Evolutionary conservation across 2,113 vertebrate genomes (phyloP).

Genomic region (Callipepla squamata): DNA sequence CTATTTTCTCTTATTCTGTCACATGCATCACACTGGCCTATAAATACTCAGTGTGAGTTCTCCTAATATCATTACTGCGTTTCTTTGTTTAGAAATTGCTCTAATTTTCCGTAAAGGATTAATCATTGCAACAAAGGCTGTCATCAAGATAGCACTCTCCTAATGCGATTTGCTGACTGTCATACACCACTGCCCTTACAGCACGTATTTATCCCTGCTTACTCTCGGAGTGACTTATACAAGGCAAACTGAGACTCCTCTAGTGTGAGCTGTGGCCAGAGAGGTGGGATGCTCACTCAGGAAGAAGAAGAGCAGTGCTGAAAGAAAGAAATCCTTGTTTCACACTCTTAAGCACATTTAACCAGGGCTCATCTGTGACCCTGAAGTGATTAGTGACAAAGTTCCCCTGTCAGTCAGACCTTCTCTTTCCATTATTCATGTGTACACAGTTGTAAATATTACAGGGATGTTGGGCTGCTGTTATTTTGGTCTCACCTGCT

Average conservation of each 20-base stretch:
- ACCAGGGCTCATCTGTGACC: not conserved
- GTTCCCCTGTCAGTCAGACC: not conserved
- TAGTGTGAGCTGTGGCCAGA: not conserved
- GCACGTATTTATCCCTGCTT: not conserved
- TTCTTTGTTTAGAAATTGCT: not conserved
- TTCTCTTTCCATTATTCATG: not conserved
- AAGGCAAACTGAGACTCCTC: not conserved
- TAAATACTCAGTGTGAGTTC: not conserved
- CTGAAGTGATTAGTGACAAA: rapidly evolving
- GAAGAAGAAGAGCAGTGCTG: not conserved
- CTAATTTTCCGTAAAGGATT: not conserved
- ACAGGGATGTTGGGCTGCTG: not conserved
- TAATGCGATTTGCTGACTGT: not conserved
- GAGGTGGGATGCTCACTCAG: not conserved
- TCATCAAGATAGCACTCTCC: not conserved
- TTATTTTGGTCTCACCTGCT: not conserved
- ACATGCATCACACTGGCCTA: not conserved
- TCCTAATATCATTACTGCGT: not conserved
- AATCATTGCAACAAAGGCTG: not conserved
- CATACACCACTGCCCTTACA: not conserved
- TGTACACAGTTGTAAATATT: not conserved
- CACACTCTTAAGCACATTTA: no score
- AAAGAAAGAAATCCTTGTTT: not conserved
- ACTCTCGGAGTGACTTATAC: not conserved
- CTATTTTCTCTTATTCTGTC: not conserved